phyloP scores from a whole-genome alignment of 2,797 vertebrate species.

The Falco columbarius region DNA sequence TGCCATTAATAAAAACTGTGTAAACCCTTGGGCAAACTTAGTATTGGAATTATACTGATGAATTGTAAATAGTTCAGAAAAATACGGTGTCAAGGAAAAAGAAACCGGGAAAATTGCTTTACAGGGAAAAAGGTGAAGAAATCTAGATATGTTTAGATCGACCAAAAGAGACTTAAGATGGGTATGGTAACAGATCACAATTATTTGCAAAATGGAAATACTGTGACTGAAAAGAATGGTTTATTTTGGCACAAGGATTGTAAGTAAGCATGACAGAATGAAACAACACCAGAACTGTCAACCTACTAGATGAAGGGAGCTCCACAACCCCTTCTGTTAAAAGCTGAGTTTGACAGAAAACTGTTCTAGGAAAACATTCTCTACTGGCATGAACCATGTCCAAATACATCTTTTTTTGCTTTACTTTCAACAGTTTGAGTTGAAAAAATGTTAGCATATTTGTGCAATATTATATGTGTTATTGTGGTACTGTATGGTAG shows the following conservation, averaged over 20 bases:
- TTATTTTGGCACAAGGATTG: conserved; percentile 47
- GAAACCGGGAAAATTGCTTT: background rate
- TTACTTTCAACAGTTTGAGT: background rate
- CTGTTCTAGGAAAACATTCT: conserved; percentile 19
- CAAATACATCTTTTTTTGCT: background rate
- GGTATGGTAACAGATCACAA: background rate
- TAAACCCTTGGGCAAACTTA: background rate
- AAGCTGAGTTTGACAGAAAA: conserved; percentile 18
- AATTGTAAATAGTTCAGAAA: background rate
- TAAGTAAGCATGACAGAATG: conserved; percentile 35
- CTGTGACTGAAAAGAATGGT: conserved; percentile 11
- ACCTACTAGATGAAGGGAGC: conserved; percentile 5
- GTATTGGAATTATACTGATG: background rate
- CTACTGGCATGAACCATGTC: background rate
- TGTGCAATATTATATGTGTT: background rate
- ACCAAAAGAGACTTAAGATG: background rate
- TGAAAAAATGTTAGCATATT: background rate
- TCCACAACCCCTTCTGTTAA: conserved; percentile 43
- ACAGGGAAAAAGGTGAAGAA: background rate
- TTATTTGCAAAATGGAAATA: conserved; percentile 40
- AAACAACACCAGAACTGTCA: conserved; percentile 55
- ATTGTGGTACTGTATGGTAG: background rate
- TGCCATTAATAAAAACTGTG: background rate
- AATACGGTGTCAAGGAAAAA: background rate
- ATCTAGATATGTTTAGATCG: background rate